Base-by-base conservation (phyloP, 1,140 invertebrate genomes). In the Ganaspis sp. region DNA sequence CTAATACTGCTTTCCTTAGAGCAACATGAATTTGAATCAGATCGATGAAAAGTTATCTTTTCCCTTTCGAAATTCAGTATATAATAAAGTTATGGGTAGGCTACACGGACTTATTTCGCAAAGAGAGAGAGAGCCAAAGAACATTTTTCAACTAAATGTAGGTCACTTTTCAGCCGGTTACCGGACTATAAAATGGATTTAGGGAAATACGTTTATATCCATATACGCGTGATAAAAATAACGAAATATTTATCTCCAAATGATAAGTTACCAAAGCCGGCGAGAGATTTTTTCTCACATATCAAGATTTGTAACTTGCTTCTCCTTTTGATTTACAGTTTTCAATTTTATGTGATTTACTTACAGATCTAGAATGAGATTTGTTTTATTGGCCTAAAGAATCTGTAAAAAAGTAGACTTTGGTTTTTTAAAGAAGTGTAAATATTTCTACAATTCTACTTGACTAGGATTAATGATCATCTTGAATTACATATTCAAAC, bases 41-140 rank as follows among this genome's bases (percentile, higher is more conserved):
- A 81, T 76, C 78, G 74, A 78, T 73, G 54, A 69, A 78, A 82
- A 78, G 83, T 84, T 86, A 85, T 85, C 82, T 85, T 77, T 76
- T 70, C 72, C 34, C 75, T 17, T 74, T 34, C 58, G 70, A 45
- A 73, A 73, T 71, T 73, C 40, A 40, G 19, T 29, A 26, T 9
- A 58, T 9, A 70, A 58, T 64, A 76, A 79, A 72, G 70, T 77
- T 72, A 72, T 74, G 37, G 15, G 12, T 45, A 17, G 19, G 53
- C 12, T 69, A 69, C 15, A 29, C 29, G 19, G 54, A 29, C 42
- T 74, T 74, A 64, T n/a, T 12, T 64, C 23, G 58, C 58, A 26
- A 49, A 17, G 29, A 17, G n/a, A 1, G 54, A 21, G 54, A 26
- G 26, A 29, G 12, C 12, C 3, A 15, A 34, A 26, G 26, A 64